phyloP scores from a whole-genome alignment of 2,888 invertebrate species.

The Mimachlamys varia region DNA sequence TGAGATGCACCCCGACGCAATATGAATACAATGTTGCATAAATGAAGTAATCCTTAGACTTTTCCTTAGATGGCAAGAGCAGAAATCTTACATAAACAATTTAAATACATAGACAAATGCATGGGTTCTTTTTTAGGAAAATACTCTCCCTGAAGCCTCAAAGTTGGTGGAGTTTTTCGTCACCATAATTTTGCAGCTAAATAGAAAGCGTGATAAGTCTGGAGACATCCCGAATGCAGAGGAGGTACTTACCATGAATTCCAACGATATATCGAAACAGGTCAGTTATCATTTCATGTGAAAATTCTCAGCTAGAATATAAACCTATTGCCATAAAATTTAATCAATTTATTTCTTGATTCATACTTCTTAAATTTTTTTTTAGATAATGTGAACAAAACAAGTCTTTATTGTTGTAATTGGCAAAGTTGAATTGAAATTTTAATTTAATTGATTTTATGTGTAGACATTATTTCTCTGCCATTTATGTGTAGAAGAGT shows the following conservation, averaged over 20 bases:
- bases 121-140: constrained; percentile 58
- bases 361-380: too few relatives aligned
- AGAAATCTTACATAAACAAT: too few relatives aligned
- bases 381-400: too few relatives aligned
- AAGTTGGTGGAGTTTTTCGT: constrained; percentile 76
- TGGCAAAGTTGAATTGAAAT: not conserved
- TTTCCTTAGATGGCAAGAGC: too few relatives aligned
- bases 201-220: constrained; percentile 62
- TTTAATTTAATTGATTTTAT: not conserved
- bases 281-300: not conserved
- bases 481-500: not conserved
- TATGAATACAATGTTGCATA: too few relatives aligned
- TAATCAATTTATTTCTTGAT: too few relatives aligned
- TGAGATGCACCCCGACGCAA: too few relatives aligned
- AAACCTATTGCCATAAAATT: too few relatives aligned
- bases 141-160: constrained; percentile 52
- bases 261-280: constrained; percentile 40
- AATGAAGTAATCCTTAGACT: too few relatives aligned
- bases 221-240: constrained; percentile 48
- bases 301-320: too few relatives aligned
- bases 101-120: not conserved
- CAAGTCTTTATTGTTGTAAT: not conserved
- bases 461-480: not conserved
- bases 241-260: constrained; percentile 43
- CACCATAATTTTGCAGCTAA: constrained; percentile 72